phyloP scores from a whole-genome alignment of 2,888 invertebrate species.

The Monochamus alternatus region DNA sequence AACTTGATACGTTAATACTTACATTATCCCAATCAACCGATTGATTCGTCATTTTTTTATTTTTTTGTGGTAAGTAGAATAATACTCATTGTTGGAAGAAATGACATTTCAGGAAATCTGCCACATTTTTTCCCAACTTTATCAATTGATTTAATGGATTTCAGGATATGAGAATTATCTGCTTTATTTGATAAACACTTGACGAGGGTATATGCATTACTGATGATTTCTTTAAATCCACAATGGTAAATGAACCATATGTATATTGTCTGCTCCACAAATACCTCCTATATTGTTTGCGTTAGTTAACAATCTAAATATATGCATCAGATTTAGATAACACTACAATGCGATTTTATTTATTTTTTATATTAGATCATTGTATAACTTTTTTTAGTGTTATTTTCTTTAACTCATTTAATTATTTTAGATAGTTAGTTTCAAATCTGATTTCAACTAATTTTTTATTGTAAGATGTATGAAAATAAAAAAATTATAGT shows the following conservation, averaged over 20 bases:
- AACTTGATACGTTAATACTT: not conserved
- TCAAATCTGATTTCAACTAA: too few species aligned
- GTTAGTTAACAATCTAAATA: too few species aligned
- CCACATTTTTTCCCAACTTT: constrained; percentile 5
- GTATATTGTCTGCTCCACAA: constrained; percentile 11
- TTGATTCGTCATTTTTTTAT: constrained; percentile 8
- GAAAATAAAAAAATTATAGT: too few species aligned
- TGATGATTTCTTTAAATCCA: constrained; percentile 11
- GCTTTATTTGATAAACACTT: constrained; percentile 34
- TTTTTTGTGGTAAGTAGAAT: not conserved
- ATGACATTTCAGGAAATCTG: not conserved
- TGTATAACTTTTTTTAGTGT: too few species aligned
- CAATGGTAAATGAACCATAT: constrained; percentile 26
- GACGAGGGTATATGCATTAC: constrained; percentile 22
- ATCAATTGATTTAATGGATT: constrained; percentile 36
- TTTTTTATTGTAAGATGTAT: too few species aligned
- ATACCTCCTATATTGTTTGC: not conserved
- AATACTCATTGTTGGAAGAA: constrained; percentile 19
- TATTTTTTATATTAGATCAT: too few species aligned
- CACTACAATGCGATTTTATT: too few species aligned
- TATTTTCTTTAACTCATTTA: too few species aligned
- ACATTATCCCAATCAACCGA: constrained; percentile 25
- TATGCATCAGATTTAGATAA: too few species aligned
- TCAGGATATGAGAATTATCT: constrained; percentile 20
- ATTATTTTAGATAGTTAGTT: too few species aligned